Base-by-base conservation (phyloP, 2,113 vertebrate species). In the Calcarius ornatus region DNA sequence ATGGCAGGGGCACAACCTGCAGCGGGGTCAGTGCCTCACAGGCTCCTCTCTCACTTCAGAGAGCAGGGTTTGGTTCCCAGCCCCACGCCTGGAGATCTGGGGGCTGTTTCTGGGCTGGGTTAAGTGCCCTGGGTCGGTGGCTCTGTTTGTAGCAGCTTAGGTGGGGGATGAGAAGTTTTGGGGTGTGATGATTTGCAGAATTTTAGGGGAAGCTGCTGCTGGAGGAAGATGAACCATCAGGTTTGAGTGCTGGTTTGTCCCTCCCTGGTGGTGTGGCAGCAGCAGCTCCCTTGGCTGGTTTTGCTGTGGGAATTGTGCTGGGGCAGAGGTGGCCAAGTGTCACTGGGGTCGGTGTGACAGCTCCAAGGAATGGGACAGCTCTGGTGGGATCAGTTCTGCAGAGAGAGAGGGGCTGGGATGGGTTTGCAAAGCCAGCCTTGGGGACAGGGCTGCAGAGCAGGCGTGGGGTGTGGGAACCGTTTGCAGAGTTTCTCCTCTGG, bases 261-360 rank as follows among this genome's bases (percentile, higher is more conserved):
- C 37, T 88, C 24, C 15, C 56, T 8, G n/a, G 4, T 28, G 71
- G 13, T 11, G 71, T 21, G 71, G 53, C 43, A 2, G 12, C 48
- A 47, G 72, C 68, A 61, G 77, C 38, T 66, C 30, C 57, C 54
- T 69, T 1, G 31, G 48, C 3, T 5, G 10, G 24, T 27, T 85
- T 45, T 72, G n/a, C 28, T 35, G 40, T 0, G 6, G 90, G 69
- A 54, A 15, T 35, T 25, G 24, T 7, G 7, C 8, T 24, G 5
- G 12, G 35, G 31, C 47, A 59, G 65, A 25, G 53, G 66, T 47
- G 35, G 15, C 63, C 1, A 0, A 8, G 57, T 3, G 27, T 31
- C 33, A 1, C 31, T 17, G 50, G 35, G 38, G 12, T 33, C 0
- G 0, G 3, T 1, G 42, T 42, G 78, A 13, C 3, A 3, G 18